Conservation (phyloP, 2,888 invertebrate genomes). For the Lottia gigantea region DNA sequence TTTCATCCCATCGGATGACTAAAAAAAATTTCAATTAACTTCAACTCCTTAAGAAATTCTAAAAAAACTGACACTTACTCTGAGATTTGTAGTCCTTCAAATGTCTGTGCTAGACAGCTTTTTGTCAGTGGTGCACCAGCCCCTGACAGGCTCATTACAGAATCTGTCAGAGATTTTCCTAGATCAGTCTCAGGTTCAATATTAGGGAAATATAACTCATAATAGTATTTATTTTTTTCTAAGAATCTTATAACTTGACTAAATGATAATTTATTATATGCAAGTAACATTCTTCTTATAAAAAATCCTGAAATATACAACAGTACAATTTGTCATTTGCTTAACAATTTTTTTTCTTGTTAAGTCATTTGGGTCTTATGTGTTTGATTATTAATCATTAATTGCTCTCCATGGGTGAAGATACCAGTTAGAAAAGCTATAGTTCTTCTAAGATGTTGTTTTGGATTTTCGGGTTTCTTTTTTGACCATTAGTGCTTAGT, state of each 20-base stretch:
- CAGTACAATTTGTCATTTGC: too few species aligned
- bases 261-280: constrained; percentile 86
- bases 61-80: constrained; percentile 17
- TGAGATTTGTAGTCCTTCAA: constrained; percentile 29
- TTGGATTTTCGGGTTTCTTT: too few species aligned
- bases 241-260: constrained; percentile 83
- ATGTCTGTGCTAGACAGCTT: constrained; percentile 36
- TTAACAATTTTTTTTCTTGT: too few species aligned
- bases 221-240: constrained; percentile 79
- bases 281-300: constrained; percentile 82
- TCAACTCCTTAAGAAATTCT: too few species aligned
- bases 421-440: too few species aligned
- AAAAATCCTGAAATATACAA: constrained; percentile 77
- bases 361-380: too few species aligned
- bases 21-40: too few species aligned
- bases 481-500: too few species aligned
- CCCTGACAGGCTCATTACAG: constrained; percentile 43
- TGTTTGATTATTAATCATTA: too few species aligned
- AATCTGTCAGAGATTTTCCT: constrained; percentile 46
- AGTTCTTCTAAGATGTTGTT: too few species aligned
- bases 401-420: too few species aligned
- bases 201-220: constrained; percentile 66
- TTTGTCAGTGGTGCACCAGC: constrained; percentile 31
- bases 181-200: constrained; percentile 42
- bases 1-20: too few species aligned